phyloP scores from a whole-genome alignment of 2,888 invertebrate species.

The Dryococelus australis region DNA sequence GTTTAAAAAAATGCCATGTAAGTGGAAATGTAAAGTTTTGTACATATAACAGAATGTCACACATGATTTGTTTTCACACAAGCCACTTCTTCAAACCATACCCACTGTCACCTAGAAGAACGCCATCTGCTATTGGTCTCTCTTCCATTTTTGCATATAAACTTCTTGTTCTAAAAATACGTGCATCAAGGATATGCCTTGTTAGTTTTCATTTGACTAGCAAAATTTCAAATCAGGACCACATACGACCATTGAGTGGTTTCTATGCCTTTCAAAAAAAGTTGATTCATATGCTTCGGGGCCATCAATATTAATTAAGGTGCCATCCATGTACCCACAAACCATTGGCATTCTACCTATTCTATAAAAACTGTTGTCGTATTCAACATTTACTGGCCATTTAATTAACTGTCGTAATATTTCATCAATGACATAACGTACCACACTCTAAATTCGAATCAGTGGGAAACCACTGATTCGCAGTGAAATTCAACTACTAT shows the following conservation, averaged over 20 bases:
- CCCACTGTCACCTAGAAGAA: not conserved
- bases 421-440: no score
- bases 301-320: not conserved
- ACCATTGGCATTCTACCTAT: not conserved
- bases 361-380: not conserved
- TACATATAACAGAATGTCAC: no score
- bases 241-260: not conserved
- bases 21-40: no score
- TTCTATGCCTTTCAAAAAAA: not conserved
- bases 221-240: not conserved
- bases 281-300: not conserved
- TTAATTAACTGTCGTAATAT: not conserved
- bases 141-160: not conserved
- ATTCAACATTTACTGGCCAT: not conserved
- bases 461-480: no score
- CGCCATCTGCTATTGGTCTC: not conserved
- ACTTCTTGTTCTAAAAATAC: not conserved
- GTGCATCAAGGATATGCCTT: not conserved
- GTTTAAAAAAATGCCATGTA: not conserved
- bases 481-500: no score
- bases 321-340: not conserved
- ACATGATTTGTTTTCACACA: no score
- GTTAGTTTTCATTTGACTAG: not conserved
- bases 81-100: not conserved
- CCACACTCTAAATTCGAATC: no score